Evolutionary conservation across 2,888 invertebrate species (phyloP), one percentile per base, ranked within the genome.

Genomic region (Subacronicta megacephala): DNA sequence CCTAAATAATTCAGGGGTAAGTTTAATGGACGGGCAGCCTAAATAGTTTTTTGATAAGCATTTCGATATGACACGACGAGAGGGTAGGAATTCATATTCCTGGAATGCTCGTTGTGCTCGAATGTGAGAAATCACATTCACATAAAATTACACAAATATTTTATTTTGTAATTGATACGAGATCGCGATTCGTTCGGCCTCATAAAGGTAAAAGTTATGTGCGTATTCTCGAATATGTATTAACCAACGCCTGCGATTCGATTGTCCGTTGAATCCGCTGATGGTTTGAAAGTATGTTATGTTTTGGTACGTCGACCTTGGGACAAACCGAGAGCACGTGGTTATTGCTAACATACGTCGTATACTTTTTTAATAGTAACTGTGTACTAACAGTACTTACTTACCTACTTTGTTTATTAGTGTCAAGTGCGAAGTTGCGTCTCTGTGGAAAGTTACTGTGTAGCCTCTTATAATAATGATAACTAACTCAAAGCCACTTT

Each of bases 201-300:
- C 33, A 12, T 40, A 45, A 45, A 55, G 37, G 42, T 58, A 49
- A 36, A 49, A 52, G 37, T 15, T 55, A 17, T 18, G 5, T 38
- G 10, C 31, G 33, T 45, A 45, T 76, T 81, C 80, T 75, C 77
- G 71, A 78, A 67, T 64, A 26, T 26, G 26, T 26, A 67, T 88
- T 87, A 81, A 81, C 84, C 83, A 88, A 87, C 18, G 7, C 40
- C 46, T 15, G 42, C 45, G 44, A 42, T 58, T 56, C 56, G 71
- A 72, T 73, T 72, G 72, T 69, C 63, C 60, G 64, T 46, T 59
- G 66, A 55, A 72, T 36, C 37, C 35, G 36, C 33, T 9, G 50
- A 31, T 49, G 43, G 37, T 81, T 86, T 81, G 88, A 89, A 90
- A 90, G 89, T 85, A 70, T 80, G 77, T 80, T 83, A 80, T 79